These are phyloP conservation scores for Anthrax anthrax DNA, from an alignment of 2,888 invertebrate genomes.

Conservation along the genomic window DNA sequence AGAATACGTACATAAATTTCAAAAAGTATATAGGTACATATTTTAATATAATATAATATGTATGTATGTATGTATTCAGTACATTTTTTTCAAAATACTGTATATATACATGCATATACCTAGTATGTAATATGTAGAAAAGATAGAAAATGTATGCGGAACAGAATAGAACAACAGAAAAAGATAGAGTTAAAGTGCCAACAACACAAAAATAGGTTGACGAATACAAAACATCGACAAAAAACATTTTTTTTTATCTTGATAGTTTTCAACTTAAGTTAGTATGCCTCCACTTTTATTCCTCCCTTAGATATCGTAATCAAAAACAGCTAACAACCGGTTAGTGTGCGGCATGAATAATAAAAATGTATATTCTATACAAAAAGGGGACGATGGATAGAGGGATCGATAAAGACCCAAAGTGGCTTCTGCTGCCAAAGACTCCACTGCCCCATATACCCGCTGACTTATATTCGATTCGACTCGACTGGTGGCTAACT, in stretches of 20 bases:
- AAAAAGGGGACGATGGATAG: neutral
- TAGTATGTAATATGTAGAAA: no score
- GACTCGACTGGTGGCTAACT: neutral
- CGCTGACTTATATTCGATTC: conserved; percentile 17
- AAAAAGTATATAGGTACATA: no score
- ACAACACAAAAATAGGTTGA: conserved; percentile 6
- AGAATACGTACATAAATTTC: no score
- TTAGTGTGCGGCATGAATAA: neutral
- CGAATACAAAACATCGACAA: neutral
- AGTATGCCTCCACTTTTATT: no score
- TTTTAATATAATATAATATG: no score
- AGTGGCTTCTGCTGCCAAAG: conserved; percentile 5
- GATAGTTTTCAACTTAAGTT: no score
- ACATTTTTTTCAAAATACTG: no score
- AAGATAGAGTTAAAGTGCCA: conserved; percentile 2
- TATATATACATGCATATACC: no score
- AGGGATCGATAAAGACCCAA: conserved; percentile 4
- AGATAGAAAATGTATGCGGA: neutral
- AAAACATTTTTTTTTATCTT: no score
- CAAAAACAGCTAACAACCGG: neutral
- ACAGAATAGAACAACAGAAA: neutral
- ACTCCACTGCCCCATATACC: conserved; percentile 17
- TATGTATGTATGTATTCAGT: no score
- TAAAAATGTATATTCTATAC: neutral
- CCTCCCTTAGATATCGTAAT: neutral